Percentiles rank a stretch among this genome's conserved stretches.
Conservation (phyloP, 2,113 vertebrate genomes). For the Hylia prasina region DNA sequence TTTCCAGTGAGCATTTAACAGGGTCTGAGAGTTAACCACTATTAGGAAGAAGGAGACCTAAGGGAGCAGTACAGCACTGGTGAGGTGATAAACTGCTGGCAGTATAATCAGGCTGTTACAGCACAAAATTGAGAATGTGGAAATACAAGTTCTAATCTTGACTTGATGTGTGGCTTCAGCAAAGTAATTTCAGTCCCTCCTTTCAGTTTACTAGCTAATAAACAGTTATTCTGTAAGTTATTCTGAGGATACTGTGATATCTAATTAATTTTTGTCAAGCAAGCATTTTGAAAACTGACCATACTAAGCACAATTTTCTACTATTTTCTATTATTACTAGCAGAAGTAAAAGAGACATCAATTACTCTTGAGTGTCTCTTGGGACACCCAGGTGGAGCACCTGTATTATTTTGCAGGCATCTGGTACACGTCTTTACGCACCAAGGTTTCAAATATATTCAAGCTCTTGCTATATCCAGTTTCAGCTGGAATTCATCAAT, state of each 20-base stretch:
- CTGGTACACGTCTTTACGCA: rapidly evolving
- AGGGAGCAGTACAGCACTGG: neutral
- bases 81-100: slow-evolving; percentile 16
- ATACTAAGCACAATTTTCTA: neutral
- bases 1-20: slow-evolving; percentile 1
- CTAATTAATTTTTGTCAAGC: slow-evolving; percentile 32
- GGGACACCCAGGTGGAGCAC: neutral
- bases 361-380: neutral
- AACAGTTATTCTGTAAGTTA: neutral
- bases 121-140: slow-evolving; percentile 7
- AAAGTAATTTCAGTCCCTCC: slow-evolving; percentile 28
- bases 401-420: neutral
- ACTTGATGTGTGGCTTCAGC: neutral
- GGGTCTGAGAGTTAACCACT: slow-evolving; percentile 40
- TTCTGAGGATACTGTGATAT: neutral
- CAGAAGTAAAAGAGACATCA: neutral
- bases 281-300: slow-evolving; percentile 11
- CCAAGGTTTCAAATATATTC: neutral
- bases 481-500: neutral
- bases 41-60: slow-evolving; percentile 22
- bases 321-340: neutral
- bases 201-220: slow-evolving; percentile 38
- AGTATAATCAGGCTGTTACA: slow-evolving; percentile 35
- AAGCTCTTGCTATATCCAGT: neutral
- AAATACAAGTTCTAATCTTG: slow-evolving; percentile 30